phyloP scores from a whole-genome alignment of 2,113 vertebrate species.

The Phyllostomus discolor region DNA sequence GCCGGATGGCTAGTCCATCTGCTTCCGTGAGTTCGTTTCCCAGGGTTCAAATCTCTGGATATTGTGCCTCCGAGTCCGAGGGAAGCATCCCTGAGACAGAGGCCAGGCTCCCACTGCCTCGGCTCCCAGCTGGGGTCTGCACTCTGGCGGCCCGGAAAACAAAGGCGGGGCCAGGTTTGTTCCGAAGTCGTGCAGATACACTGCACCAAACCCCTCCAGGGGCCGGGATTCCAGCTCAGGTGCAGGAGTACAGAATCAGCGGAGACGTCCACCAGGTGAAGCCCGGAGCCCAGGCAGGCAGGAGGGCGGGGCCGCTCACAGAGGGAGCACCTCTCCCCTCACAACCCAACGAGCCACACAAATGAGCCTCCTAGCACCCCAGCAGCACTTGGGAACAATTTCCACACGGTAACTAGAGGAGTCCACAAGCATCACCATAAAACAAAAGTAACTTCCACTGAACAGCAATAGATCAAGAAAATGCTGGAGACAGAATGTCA shows the following conservation, averaged over 20 bases:
- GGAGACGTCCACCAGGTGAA: neutral
- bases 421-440: neutral
- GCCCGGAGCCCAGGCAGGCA: neutral
- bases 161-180: neutral
- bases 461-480: conserved; percentile 33
- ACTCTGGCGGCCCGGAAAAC: neutral
- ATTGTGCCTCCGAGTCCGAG: neutral
- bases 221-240: neutral
- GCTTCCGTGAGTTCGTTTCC: neutral
- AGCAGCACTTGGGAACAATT: neutral
- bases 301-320: neutral
- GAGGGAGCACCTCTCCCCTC: neutral
- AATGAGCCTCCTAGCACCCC: neutral
- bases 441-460: neutral
- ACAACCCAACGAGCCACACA: neutral
- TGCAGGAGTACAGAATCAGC: neutral
- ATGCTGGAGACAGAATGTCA: neutral
- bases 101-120: neutral
- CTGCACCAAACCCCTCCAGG: neutral
- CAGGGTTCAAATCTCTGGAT: neutral
- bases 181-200: neutral
- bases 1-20: neutral
- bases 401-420: neutral
- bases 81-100: neutral
- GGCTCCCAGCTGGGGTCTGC: neutral